Base-by-base conservation (phyloP, 2,888 invertebrate species). In the Metellina segmentata region DNA sequence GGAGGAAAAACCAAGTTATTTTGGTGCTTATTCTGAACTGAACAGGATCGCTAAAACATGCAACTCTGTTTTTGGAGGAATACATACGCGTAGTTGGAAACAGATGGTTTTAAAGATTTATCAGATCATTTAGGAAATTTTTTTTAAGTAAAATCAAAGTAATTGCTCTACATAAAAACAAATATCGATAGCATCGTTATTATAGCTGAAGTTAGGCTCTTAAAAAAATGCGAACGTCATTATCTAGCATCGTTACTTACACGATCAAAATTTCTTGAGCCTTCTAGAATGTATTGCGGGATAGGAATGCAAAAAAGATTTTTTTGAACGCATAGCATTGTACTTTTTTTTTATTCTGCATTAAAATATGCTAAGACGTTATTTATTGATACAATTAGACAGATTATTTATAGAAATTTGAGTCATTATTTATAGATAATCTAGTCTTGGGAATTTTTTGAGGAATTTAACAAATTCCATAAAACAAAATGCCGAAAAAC, bases 31-130 rank as follows among this genome's bases (percentile, higher is more conserved):
- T 61, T 61, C 13, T 16, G 16, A 61, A 61, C 16, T 6, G 16
- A 16, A 11, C 61, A 61, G 61, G 61, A 61, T 61, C 61, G 16
- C 61, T 61, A 11, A 16, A 61, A 61, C 61, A 61, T 61, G 61
- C 9, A 61, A 61, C 61, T 16, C 13, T n/a, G 61, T 61, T 61
- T 61, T 61, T 61, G 16, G 1, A n/a, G 6, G 61, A 7, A 16
- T 61, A 11, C 16, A 61, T 61, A 16, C 11, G 61, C 11, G 61
- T 9, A 16, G 61, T 61, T 61, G 11, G 61, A 16, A 61, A 61
- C 61, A 61, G 61, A 61, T 61, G 61, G 61, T 61, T 61, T 61
- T 61, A 61, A 61, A 61, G 61, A 61, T 61, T 61, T 61, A 61
- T 61, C 61, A 5, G 61, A 61, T 61, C 61, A 61, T 61, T 61